phyloP scores from a whole-genome alignment of 2,113 vertebrate genomes.

The Eulemur macaco region DNA sequence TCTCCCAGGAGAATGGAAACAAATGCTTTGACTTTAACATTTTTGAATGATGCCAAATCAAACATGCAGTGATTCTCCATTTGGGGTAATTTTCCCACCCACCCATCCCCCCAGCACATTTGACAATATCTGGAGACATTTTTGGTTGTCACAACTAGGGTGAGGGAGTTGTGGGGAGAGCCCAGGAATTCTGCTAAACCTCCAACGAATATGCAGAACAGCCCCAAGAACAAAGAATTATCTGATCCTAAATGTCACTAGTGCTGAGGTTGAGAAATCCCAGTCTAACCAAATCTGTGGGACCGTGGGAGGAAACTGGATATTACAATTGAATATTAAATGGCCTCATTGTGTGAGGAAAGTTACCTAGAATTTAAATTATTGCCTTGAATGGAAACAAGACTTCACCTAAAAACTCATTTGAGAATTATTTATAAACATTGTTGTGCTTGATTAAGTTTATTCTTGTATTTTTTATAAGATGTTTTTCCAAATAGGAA shows the following conservation, averaged over 20 bases:
- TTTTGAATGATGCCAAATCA: neutral
- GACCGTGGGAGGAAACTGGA: neutral
- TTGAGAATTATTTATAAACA: slow-evolving; percentile 40
- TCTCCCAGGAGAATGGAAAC: neutral
- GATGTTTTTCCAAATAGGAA: slow-evolving; percentile 44
- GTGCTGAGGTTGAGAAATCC: neutral
- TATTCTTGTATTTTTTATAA: neutral
- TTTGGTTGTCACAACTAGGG: neutral
- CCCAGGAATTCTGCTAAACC: neutral
- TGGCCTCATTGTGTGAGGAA: neutral
- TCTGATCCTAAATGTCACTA: neutral
- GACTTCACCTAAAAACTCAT: neutral
- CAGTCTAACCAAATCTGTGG: neutral
- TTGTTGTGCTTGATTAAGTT: slow-evolving; percentile 42
- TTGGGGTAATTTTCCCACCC: neutral
- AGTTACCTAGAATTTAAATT: neutral
- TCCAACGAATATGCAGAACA: neutral
- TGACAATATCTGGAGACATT: neutral
- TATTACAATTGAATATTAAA: neutral
- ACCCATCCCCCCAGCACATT: neutral
- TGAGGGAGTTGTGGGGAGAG: neutral
- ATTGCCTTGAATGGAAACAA: neutral
- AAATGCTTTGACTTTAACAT: neutral
- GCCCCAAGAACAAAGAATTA: neutral
- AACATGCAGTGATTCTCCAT: neutral